A percentile compares a stretch with the other conserved stretches of the same genome.
Conservation (phyloP, 2,888 invertebrate species). For the Pseudoips prasinana region DNA sequence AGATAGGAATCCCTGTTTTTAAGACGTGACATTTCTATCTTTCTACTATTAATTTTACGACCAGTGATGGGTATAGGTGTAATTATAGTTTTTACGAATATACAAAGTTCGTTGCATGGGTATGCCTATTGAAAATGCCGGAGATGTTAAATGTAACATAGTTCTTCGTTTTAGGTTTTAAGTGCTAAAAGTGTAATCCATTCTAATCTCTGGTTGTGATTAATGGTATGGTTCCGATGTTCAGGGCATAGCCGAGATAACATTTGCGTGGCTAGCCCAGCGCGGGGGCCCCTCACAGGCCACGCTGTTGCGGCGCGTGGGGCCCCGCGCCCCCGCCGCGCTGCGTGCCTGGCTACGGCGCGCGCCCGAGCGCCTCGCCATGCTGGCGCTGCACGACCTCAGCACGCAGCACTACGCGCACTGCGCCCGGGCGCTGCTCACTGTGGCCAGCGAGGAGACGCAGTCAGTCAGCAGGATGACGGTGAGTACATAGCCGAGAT, state of each 20-base stretch:
- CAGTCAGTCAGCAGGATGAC: slow-evolving; percentile 86
- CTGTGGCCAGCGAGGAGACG: slow-evolving; percentile 79
- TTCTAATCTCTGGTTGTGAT: no score
- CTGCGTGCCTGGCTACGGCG: slow-evolving; percentile 28
- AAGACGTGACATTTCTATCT: no score
- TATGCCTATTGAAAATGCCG: no score
- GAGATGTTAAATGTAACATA: no score
- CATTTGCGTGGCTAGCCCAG: slow-evolving; percentile 49
- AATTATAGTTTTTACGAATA: no score
- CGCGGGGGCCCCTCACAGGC: slow-evolving; percentile 12
- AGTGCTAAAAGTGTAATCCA: no score
- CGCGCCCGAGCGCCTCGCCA: slow-evolving; percentile 15
- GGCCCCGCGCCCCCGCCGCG: slow-evolving; percentile 13
- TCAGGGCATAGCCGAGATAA: slow-evolving; percentile 55
- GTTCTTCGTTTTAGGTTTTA: no score
- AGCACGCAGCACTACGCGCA: slow-evolving; percentile 14
- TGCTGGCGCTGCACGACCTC: slow-evolving; percentile 38
- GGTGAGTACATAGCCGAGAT: slow-evolving; percentile 46
- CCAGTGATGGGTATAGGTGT: no score
- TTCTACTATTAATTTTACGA: no score
- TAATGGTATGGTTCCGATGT: no score
- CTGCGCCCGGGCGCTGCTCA: slow-evolving; percentile 56
- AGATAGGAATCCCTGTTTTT: no score
- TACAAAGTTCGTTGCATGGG: no score
- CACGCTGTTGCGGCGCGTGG: slow-evolving; percentile 19